phyloP scores from a whole-genome alignment of 2,113 vertebrate genomes.

The Mesitornis unicolor region DNA sequence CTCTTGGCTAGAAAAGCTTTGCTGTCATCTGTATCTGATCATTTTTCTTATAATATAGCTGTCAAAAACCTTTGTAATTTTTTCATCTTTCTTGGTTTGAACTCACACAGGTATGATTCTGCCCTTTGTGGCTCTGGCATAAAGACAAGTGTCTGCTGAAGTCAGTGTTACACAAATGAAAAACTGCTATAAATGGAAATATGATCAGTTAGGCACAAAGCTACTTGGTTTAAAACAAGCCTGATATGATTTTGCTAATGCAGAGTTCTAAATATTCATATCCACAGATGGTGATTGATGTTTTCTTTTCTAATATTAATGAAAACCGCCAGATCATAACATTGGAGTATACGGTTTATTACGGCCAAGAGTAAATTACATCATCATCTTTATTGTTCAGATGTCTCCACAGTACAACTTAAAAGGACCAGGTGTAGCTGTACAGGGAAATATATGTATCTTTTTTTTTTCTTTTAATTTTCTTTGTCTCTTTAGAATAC shows the following conservation, averaged over 20 bases:
- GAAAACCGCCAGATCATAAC: not conserved
- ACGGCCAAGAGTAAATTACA: constrained; percentile 11
- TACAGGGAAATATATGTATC: not conserved
- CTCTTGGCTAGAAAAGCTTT: constrained; percentile 17
- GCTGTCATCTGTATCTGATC: constrained; percentile 38
- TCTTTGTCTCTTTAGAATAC: not conserved
- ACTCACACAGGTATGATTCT: not conserved
- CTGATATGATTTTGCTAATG: not conserved
- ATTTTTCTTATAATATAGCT: constrained; percentile 31
- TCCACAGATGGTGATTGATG: not conserved
- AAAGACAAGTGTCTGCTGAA: constrained; percentile 21
- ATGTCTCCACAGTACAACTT: not conserved
- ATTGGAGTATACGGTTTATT: not conserved
- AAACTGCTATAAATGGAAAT: not conserved
- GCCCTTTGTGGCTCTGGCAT: not conserved
- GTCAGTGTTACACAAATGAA: not conserved
- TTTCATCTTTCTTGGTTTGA: constrained; percentile 23
- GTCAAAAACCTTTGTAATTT: constrained; percentile 36
- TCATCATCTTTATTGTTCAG: not conserved
- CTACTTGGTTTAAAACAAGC: not conserved
- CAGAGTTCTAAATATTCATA: not conserved
- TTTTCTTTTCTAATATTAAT: not conserved
- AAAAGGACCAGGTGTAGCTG: not conserved
- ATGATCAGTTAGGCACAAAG: not conserved
- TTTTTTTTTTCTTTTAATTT: not conserved